Evolutionary conservation across 2,113 vertebrate species (phyloP).

Genomic region (Empidonax traillii): DNA sequence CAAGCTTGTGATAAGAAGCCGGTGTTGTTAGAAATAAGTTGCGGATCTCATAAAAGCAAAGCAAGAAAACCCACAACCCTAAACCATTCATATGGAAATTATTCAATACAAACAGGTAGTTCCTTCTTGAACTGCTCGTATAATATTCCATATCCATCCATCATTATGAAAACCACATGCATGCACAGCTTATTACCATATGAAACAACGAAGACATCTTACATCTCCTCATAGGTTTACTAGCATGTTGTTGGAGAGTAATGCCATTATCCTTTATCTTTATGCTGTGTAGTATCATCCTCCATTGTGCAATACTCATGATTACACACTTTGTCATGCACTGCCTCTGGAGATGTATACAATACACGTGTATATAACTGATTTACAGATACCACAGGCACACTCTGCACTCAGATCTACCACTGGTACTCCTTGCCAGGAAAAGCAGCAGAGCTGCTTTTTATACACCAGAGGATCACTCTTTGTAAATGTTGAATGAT

Average conservation of each 20-base stretch:
- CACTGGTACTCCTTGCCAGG: not conserved
- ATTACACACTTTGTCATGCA: not conserved
- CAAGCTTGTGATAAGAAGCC: constrained; percentile 25
- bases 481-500: not conserved
- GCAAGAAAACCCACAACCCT: not conserved
- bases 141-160: not conserved
- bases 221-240: not conserved
- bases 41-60: not conserved
- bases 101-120: not conserved
- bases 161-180: not conserved
- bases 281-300: not conserved
- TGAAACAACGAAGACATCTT: not conserved
- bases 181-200: not conserved
- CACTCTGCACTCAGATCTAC: not conserved
- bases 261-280: constrained; percentile 9
- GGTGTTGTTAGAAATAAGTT: not conserved
- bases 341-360: not conserved
- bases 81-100: not conserved
- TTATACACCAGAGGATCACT: not conserved
- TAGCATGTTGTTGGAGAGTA: not conserved
- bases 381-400: not conserved
- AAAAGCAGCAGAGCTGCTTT: not conserved
- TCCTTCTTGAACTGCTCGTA: not conserved
- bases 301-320: not conserved
- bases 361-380: not conserved